Conservation (phyloP, 2,113 vertebrate species). For the Blennius ocellaris region DNA sequence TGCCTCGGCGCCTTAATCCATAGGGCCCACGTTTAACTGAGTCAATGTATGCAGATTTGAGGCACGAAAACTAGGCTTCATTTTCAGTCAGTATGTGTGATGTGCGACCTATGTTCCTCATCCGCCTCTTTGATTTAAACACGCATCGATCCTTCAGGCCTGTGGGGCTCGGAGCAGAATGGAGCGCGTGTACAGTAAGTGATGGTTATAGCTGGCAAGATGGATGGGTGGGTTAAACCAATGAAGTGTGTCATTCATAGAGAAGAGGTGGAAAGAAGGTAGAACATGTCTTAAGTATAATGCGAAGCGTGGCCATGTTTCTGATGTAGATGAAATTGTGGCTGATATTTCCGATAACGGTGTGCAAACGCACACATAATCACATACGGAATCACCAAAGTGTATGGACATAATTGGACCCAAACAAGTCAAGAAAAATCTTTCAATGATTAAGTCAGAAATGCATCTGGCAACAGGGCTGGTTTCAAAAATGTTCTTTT, state of each 20-base stretch:
- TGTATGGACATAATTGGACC: too few species aligned
- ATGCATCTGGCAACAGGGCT: too few species aligned
- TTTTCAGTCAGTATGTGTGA: background rate
- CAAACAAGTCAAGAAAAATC: too few species aligned
- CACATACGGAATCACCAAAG: too few species aligned
- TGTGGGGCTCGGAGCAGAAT: background rate
- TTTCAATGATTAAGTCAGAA: too few species aligned
- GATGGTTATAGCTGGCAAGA: constrained; percentile 3
- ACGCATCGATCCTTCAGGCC: background rate
- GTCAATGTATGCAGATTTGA: constrained; percentile 7
- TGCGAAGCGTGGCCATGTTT: background rate
- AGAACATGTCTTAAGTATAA: background rate
- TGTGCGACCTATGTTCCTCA: background rate
- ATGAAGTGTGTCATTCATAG: constrained; percentile 19
- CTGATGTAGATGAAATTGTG: too few species aligned
- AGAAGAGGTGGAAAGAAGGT: background rate
- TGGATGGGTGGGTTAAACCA: background rate
- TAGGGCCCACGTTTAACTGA: background rate
- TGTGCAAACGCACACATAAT: too few species aligned
- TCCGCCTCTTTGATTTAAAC: constrained; percentile 1
- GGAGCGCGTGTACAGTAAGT: background rate
- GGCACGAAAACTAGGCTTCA: background rate
- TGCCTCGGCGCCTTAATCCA: constrained; percentile 25
- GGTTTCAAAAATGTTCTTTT: too few species aligned
- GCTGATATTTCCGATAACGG: too few species aligned